Conservation (phyloP, 1,140 invertebrate genomes). For the Drosophila carrolli region DNA sequence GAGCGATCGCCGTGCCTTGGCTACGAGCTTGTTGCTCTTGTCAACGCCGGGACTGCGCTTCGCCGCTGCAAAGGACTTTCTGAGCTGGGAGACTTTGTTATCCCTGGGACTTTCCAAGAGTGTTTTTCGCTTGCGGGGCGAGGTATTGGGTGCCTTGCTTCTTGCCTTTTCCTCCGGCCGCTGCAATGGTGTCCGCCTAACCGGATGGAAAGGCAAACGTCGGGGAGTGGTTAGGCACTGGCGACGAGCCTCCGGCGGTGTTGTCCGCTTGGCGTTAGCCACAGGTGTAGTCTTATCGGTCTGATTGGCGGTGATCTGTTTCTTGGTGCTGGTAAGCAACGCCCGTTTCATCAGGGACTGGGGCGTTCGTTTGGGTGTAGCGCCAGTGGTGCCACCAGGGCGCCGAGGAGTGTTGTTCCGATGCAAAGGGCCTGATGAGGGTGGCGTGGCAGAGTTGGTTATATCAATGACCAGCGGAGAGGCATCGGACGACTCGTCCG, state of each 20-base stretch:
- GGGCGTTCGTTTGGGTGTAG: conserved; percentile 67
- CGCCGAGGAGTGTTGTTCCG: conserved; percentile 37
- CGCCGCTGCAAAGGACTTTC: conserved; percentile 52
- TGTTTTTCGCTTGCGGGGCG: conserved; percentile 30
- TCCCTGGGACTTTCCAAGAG: conserved; percentile 44
- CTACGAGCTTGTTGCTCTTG: conserved; percentile 53
- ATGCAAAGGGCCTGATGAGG: conserved; percentile 1
- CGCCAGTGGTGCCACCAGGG: conserved; percentile 5
- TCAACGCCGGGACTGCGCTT: conserved; percentile 41
- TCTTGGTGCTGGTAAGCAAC: conserved; percentile 72
- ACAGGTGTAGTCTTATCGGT: conserved; percentile 14
- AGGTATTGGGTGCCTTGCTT: conserved; percentile 26
- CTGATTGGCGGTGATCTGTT: conserved; percentile 38
- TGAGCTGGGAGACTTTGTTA: conserved; percentile 52
- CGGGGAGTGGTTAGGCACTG: conserved; percentile 45
- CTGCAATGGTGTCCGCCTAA: conserved; percentile 18
- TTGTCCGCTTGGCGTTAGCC: conserved; percentile 1
- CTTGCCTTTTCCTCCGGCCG: background rate
- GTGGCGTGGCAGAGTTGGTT: conserved; percentile 32
- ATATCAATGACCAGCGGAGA: conserved; percentile 66
- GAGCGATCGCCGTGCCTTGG: conserved; percentile 66
- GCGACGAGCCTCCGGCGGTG: conserved; percentile 26
- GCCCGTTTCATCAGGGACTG: conserved; percentile 77
- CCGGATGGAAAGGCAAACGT: conserved; percentile 50
- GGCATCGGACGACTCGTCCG: conserved; percentile 46